Evolutionary conservation across 2,113 vertebrate species (phyloP).

Genomic region (Nannospalax galili): DNA sequence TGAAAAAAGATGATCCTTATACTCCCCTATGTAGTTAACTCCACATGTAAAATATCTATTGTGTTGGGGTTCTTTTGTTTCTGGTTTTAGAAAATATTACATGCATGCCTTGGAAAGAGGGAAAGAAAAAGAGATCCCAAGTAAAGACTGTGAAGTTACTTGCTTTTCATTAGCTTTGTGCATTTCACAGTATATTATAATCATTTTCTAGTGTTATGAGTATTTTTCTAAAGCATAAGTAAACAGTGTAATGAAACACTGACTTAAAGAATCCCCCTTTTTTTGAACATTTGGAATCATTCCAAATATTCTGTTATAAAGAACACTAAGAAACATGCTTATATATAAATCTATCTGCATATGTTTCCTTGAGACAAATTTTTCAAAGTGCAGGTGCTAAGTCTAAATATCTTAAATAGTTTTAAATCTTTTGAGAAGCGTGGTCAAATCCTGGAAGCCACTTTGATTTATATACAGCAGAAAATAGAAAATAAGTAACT

Average conservation of each 20-base stretch:
- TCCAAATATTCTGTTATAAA: conserved; percentile 60
- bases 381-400: background rate
- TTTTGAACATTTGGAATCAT: conserved; percentile 46
- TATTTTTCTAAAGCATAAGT: background rate
- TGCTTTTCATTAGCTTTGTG: background rate
- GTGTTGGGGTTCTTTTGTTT: background rate
- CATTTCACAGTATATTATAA: background rate
- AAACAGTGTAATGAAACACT: background rate
- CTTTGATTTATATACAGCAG: conserved; percentile 24
- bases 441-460: background rate
- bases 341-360: conserved; percentile 59
- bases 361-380: conserved; percentile 34
- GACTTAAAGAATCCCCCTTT: conserved; percentile 43
- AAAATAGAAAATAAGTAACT: conserved; percentile 50
- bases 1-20: background rate
- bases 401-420: conserved; percentile 49
- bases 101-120: background rate
- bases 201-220: background rate
- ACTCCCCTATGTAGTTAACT: background rate
- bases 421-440: conserved; percentile 43
- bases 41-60: background rate
- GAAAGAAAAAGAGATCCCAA: background rate
- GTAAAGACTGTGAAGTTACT: background rate
- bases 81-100: conserved; percentile 40
- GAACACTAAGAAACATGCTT: conserved; percentile 47